phyloP scores from a whole-genome alignment of 2,113 vertebrate genomes.

The Phalacrocorax carbo region DNA sequence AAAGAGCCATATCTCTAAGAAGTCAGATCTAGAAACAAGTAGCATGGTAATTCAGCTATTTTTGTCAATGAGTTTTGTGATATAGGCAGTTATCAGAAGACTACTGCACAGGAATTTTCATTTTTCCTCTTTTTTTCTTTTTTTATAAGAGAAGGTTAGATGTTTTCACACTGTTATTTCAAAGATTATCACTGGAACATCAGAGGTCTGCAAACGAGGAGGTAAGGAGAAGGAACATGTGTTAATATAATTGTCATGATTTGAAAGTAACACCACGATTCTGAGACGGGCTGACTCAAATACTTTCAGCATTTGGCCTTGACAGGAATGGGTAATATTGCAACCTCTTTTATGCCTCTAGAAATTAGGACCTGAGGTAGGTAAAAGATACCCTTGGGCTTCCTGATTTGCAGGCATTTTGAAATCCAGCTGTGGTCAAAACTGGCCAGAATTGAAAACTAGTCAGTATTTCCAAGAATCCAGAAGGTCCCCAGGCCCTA shows the following conservation, averaged over 20 bases:
- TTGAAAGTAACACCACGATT: neutral
- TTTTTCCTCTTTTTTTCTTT: neutral
- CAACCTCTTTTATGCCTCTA: neutral
- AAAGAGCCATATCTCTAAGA: neutral
- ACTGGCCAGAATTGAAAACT: neutral
- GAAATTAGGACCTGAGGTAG: neutral
- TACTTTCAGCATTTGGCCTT: neutral
- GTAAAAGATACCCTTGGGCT: neutral
- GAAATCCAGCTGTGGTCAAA: neutral
- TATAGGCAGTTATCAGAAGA: neutral
- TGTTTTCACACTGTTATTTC: neutral
- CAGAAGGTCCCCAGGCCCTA: neutral
- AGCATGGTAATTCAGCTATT: neutral
- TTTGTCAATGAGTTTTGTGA: neutral
- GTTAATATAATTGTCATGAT: neutral
- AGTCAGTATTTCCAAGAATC: constrained; percentile 51
- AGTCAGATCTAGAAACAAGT: neutral
- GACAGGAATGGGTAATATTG: neutral
- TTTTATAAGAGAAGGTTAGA: neutral
- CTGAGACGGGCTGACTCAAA: neutral
- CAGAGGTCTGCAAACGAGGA: neutral
- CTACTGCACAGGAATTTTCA: neutral
- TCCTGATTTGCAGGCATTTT: neutral
- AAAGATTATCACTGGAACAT: neutral
- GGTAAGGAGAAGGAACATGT: neutral